Conservation (phyloP, 2,888 invertebrate species). For the Andrena hattorfiana region DNA sequence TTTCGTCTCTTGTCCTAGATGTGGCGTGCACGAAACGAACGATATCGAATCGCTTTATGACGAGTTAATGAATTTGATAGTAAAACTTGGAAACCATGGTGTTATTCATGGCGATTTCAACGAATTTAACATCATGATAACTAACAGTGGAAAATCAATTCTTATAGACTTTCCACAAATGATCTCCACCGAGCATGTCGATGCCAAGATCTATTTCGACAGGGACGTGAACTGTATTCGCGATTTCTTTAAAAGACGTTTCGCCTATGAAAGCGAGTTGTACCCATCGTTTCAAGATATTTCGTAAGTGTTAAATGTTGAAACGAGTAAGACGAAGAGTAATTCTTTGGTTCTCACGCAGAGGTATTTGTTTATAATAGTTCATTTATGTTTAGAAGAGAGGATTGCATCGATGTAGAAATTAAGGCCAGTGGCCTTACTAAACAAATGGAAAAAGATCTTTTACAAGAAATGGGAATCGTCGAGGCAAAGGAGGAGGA, state of each 20-base stretch:
- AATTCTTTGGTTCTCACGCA: not conserved
- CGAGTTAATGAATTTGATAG: conserved; percentile 96
- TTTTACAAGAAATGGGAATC: conserved; percentile 87
- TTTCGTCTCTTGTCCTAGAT: conserved; percentile 79
- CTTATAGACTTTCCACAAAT: conserved; percentile 99
- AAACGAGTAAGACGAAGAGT: not conserved
- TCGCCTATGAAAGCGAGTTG: conserved; percentile 94
- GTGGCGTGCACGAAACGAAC: conserved; percentile 88
- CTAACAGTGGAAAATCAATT: conserved; percentile 91
- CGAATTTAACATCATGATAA: conserved; percentile 98
- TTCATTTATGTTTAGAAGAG: conserved; percentile 87
- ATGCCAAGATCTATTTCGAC: conserved; percentile 97
- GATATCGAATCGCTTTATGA: conserved; percentile 94
- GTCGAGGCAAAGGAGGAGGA: conserved; percentile 71
- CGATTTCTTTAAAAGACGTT: conserved; percentile 95
- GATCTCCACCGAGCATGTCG: conserved; percentile 96
- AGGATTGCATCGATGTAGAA: conserved; percentile 94
- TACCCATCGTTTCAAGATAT: conserved; percentile 92
- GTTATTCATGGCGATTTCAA: conserved; percentile 99
- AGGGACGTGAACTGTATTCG: conserved; percentile 97
- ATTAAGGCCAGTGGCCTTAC: conserved; percentile 96
- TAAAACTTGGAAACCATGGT: conserved; percentile 96
- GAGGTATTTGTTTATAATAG: not conserved
- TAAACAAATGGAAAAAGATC: conserved; percentile 91
- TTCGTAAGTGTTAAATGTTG: conserved; percentile 81